phyloP scores from a whole-genome alignment of 37 sponge, comb jelly and placozoan species.

The Hexactinellida sp. region DNA sequence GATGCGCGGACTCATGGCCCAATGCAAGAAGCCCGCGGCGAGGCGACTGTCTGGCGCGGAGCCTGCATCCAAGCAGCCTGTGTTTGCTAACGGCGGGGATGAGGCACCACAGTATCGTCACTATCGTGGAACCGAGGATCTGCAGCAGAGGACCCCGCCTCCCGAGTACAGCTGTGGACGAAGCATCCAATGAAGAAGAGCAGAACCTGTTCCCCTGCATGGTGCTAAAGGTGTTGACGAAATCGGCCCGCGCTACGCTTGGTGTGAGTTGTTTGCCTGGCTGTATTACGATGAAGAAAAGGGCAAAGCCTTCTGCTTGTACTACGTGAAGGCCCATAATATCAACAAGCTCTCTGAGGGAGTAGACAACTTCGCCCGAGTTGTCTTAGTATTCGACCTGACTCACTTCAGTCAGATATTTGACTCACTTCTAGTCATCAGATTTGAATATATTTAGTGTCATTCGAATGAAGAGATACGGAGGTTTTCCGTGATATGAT shows the following conservation, averaged over 20 bases:
- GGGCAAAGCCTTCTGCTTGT: not conserved
- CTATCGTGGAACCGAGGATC: not conserved
- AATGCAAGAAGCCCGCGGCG: no score
- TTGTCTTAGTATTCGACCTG: no score
- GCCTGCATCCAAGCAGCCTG: not conserved
- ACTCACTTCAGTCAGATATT: no score
- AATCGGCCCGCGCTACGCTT: conserved; percentile 4
- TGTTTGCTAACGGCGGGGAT: conserved; percentile 2
- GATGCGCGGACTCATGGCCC: conserved; percentile 12
- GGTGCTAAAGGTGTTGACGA: conserved; percentile 14
- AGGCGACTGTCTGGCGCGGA: not conserved
- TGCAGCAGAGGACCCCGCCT: no score
- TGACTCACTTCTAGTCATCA: no score
- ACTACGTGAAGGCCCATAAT: conserved; percentile 15
- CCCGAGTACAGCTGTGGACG: no score
- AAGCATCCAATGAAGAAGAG: not conserved
- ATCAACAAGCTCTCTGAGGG: no score
- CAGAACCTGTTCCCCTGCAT: not conserved
- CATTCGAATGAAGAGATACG: no score
- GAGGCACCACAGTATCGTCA: conserved; percentile 18
- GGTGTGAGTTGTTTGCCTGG: not conserved
- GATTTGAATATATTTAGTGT: no score
- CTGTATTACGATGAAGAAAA: conserved; percentile 15
- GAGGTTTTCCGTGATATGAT: no score
- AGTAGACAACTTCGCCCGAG: no score